phyloP scores from a whole-genome alignment of 53 echinoderm and acorn worm species.

The Holothuria leucospilota region DNA sequence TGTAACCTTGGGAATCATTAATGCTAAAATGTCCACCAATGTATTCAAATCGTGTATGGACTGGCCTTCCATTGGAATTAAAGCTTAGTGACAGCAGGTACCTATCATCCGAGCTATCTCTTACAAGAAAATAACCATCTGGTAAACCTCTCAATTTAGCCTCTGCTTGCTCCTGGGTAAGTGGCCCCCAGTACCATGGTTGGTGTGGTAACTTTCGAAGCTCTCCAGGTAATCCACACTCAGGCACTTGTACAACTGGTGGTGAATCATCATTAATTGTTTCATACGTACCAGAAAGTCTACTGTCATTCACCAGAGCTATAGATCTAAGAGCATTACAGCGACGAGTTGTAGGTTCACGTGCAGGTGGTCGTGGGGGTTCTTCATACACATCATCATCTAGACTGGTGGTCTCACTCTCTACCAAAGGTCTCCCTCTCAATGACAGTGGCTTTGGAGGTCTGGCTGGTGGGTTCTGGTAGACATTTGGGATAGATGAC shows the following conservation, averaged over 20 bases:
- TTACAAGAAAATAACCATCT: constrained; percentile 88
- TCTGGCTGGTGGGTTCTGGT: constrained; percentile 60
- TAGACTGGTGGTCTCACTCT: background rate
- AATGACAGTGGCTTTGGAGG: constrained; percentile 83
- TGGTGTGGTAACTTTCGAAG: constrained; percentile 82
- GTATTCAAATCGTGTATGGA: constrained; percentile 93
- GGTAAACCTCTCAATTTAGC: constrained; percentile 75
- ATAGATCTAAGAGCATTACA: background rate
- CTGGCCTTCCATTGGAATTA: constrained; percentile 90
- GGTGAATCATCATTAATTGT: constrained; percentile 54
- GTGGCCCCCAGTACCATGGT: constrained; percentile 99
- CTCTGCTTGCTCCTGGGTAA: constrained; percentile 89
- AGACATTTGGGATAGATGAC: too few species aligned
- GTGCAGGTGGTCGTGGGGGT: constrained; percentile 88
- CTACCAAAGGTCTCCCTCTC: constrained; percentile 30
- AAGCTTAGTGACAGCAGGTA: constrained; percentile 94
- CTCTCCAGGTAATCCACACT: constrained; percentile 70
- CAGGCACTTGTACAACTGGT: background rate
- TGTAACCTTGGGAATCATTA: constrained; percentile 87
- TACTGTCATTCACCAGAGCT: constrained; percentile 5
- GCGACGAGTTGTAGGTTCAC: constrained; percentile 42
- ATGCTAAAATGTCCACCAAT: constrained; percentile 87
- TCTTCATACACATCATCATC: constrained; percentile 39
- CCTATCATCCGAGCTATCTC: constrained; percentile 93
- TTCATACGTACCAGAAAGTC: constrained; percentile 71